These are phyloP conservation scores for Pinctada fucata DNA, from an alignment of 2,888 invertebrate species.

Conservation along the genomic window DNA sequence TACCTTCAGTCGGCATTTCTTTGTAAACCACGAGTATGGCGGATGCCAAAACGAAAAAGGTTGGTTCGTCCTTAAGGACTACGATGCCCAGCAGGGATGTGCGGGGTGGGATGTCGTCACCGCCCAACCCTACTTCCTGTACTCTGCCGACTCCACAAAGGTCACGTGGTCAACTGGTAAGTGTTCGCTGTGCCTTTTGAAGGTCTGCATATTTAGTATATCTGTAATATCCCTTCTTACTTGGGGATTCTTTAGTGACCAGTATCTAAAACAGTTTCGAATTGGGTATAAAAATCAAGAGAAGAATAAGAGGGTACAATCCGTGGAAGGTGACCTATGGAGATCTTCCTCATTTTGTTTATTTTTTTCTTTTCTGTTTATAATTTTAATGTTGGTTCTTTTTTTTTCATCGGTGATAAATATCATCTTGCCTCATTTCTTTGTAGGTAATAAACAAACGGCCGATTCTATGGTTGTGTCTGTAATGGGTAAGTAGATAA, in stretches of 20 bases:
- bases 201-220: neutral
- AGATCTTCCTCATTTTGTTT: too few species aligned
- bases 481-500: slow-evolving; percentile 45
- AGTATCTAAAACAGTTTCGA: neutral
- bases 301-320: too few species aligned
- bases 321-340: too few species aligned
- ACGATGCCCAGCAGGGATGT: slow-evolving; percentile 23
- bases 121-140: slow-evolving; percentile 51
- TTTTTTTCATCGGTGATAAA: too few species aligned
- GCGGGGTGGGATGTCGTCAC: slow-evolving; percentile 49
- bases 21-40: slow-evolving; percentile 28
- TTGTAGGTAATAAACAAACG: slow-evolving; percentile 41
- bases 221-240: too few species aligned
- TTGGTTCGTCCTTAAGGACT: slow-evolving; percentile 39
- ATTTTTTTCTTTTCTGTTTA: too few species aligned
- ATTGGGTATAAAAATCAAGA: too few species aligned
- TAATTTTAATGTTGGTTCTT: too few species aligned
- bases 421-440: too few species aligned
- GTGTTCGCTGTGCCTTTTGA: neutral
- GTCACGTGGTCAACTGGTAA: slow-evolving; percentile 47
- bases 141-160: slow-evolving; percentile 35
- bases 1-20: slow-evolving; percentile 22
- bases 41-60: slow-evolving; percentile 30
- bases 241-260: too few species aligned
- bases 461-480: slow-evolving; percentile 53